A percentile compares a stretch with the other conserved stretches of the same genome.
Evolutionary conservation across 2,113 vertebrate genomes (phyloP).

Genomic region (human (Homo sapiens)): GRCh38 chr9:3578001-3578500

Average conservation of each 20-base stretch:
- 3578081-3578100: neutral
- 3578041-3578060: neutral
- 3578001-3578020: neutral
- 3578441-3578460: slow-evolving; percentile 58
- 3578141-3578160: neutral
- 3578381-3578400: slow-evolving; percentile 46
- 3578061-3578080: neutral
- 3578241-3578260: neutral
- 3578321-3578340: slow-evolving; percentile 50
- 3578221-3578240: neutral
- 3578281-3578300: slow-evolving; percentile 22
- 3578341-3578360: slow-evolving; percentile 52
- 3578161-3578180: neutral
- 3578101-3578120: neutral
- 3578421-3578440: slow-evolving; percentile 60
- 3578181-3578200: neutral
- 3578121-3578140: neutral
- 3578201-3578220: neutral
- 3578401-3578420: neutral
- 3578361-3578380: slow-evolving; percentile 57
- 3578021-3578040: slow-evolving; percentile 23
- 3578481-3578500: slow-evolving; percentile 32
- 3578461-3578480: slow-evolving; percentile 26
- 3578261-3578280: slow-evolving; percentile 41
- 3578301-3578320: slow-evolving; percentile 41